Conservation (phyloP, 2,888 invertebrate genomes). For the Philereme transversata region DNA sequence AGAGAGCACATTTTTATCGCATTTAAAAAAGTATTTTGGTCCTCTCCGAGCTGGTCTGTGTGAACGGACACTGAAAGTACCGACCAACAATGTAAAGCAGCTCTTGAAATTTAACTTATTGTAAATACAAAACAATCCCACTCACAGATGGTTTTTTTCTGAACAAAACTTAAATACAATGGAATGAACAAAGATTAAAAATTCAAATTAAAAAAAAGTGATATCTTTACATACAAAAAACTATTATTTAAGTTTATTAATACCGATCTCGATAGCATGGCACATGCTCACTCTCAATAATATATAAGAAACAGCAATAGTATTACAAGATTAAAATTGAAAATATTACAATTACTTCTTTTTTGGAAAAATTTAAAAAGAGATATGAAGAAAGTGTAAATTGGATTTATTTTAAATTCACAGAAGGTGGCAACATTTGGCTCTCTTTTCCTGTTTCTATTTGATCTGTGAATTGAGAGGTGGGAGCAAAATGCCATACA, state of each 20-base stretch:
- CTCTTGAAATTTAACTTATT: constrained; percentile 4
- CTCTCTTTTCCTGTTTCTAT: neutral
- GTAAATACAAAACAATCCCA: neutral
- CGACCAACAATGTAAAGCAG: too few relatives aligned
- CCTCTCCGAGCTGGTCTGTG: too few relatives aligned
- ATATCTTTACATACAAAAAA: neutral
- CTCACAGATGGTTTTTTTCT: constrained; percentile 1
- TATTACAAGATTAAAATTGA: too few relatives aligned
- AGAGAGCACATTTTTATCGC: too few relatives aligned
- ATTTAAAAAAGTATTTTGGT: too few relatives aligned
- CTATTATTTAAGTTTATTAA: constrained; percentile 20
- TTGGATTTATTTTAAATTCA: too few relatives aligned
- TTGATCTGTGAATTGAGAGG: constrained; percentile 12
- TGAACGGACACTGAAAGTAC: too few relatives aligned
- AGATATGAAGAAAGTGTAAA: too few relatives aligned
- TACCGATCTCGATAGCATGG: constrained; percentile 40
- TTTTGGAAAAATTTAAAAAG: too few relatives aligned
- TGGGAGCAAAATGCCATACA: constrained; percentile 60
- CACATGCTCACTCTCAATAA: constrained; percentile 36
- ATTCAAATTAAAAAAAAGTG: constrained; percentile 30
- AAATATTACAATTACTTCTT: too few relatives aligned
- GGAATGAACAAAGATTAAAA: constrained; percentile 50
- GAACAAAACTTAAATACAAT: constrained; percentile 45
- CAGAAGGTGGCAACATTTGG: too few relatives aligned
- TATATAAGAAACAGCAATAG: too few relatives aligned